Percentiles rank a stretch among this genome's conserved stretches.
phyloP scores from a whole-genome alignment of 2,113 vertebrate species.

The Aramus guarauna region DNA sequence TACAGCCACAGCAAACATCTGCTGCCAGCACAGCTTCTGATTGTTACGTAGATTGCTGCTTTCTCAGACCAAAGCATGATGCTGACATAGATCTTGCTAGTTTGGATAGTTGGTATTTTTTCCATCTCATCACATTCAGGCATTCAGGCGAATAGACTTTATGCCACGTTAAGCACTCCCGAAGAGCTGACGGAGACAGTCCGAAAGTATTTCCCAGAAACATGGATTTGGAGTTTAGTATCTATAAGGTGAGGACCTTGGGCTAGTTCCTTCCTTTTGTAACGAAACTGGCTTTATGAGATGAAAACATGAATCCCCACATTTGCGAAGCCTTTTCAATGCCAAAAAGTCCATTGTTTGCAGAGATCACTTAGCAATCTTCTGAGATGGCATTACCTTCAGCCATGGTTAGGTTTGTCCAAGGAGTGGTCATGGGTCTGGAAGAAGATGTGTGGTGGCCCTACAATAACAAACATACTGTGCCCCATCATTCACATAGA shows the following conservation, averaged over 20 bases:
- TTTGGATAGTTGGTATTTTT: not conserved
- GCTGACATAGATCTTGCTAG: not conserved
- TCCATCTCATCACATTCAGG: not conserved
- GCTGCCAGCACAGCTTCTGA: not conserved
- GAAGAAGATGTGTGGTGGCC: not conserved
- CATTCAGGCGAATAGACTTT: fast-evolving
- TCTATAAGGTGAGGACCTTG: constrained; percentile 53
- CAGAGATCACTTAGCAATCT: not conserved
- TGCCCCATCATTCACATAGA: not conserved
- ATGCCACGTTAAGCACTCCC: not conserved
- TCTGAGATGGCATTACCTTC: not conserved
- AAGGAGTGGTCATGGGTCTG: not conserved
- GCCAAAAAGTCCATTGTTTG: not conserved
- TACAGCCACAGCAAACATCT: not conserved
- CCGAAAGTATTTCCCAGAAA: constrained; percentile 76
- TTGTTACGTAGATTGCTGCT: not conserved
- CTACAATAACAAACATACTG: not conserved
- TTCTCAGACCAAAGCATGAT: not conserved
- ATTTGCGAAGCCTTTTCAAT: not conserved
- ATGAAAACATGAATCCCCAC: not conserved
- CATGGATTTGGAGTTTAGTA: constrained; percentile 75
- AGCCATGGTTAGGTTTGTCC: not conserved
- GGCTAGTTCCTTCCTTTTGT: not conserved
- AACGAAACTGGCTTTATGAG: not conserved
- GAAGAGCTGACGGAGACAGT: constrained; percentile 34